These are phyloP conservation scores for Panopea generosa DNA, from an alignment of 2,888 invertebrate species.

Conservation along the genomic window DNA sequence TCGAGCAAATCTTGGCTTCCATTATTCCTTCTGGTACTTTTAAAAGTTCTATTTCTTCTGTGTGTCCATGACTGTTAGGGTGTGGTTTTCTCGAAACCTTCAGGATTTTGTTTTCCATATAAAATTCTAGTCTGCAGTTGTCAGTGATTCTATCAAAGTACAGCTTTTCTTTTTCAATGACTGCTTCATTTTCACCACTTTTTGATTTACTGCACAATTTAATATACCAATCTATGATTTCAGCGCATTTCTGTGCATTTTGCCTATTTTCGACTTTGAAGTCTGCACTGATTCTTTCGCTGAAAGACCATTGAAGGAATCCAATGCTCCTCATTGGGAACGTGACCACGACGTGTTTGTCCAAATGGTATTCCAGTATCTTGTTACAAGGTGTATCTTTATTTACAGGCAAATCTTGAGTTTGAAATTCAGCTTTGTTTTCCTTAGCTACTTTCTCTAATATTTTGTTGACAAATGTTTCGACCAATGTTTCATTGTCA, in stretches of 20 bases:
- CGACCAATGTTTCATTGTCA: too few relatives aligned
- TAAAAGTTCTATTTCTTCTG: background rate
- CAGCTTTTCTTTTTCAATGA: too few relatives aligned
- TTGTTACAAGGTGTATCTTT: constrained; percentile 1
- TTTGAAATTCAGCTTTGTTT: background rate
- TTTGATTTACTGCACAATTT: background rate
- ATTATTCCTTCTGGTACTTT: constrained; percentile 24
- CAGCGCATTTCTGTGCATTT: background rate
- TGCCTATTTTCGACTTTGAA: background rate
- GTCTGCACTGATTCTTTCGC: background rate
- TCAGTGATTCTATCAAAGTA: background rate
- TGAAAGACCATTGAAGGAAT: constrained; percentile 14
- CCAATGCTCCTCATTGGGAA: constrained; percentile 24
- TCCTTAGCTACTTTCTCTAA: background rate
- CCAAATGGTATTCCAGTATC: background rate
- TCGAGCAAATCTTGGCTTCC: constrained; percentile 17
- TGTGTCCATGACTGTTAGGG: too few relatives aligned
- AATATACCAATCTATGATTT: constrained; percentile 9
- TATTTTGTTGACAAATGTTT: too few relatives aligned
- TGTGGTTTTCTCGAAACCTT: too few relatives aligned
- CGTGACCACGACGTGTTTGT: constrained; percentile 6
- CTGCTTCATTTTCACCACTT: background rate
- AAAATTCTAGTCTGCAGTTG: background rate
- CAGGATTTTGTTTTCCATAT: background rate
- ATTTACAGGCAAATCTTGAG: background rate